Evolutionary conservation across 2,797 vertebrate genomes (phyloP).

Genomic region (Schizothorax lantsangensis): DNA sequence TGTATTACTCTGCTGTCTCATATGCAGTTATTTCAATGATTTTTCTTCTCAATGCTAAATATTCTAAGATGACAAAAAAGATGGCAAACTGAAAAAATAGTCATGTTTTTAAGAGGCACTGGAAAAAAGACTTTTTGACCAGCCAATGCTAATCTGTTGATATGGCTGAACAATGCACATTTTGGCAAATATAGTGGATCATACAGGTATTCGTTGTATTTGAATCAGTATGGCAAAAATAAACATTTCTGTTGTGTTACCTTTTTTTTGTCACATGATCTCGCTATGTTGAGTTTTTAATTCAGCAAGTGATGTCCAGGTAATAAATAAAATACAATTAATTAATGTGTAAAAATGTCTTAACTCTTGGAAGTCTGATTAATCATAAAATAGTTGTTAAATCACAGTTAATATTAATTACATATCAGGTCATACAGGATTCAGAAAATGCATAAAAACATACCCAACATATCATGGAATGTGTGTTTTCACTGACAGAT

Average conservation of each 20-base stretch:
- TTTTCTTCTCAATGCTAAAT: not conserved
- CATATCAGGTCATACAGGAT: not conserved
- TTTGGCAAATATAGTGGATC: not conserved
- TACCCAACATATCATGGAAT: not conserved
- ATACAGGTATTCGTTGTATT: not conserved
- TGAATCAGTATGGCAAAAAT: not conserved
- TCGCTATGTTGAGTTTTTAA: not conserved
- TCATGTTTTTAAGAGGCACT: not conserved
- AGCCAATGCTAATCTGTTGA: not conserved
- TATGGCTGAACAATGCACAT: not conserved
- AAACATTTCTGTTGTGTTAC: not conserved
- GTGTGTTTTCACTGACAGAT: not conserved
- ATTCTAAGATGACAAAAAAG: not conserved
- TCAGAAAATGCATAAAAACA: not conserved
- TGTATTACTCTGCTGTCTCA: not conserved
- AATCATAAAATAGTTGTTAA: not conserved
- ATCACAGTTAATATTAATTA: not conserved
- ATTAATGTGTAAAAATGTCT: not conserved
- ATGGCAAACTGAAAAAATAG: not conserved
- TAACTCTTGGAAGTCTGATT: not conserved
- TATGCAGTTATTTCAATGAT: not conserved
- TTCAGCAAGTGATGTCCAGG: not conserved
- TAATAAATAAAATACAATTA: not conserved
- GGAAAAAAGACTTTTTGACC: not conserved
- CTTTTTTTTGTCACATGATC: not conserved